Evolutionary conservation across 1,140 invertebrate species (phyloP), one percentile per base, ranked within the genome.

Genomic region (Heterodera carotae): DNA sequence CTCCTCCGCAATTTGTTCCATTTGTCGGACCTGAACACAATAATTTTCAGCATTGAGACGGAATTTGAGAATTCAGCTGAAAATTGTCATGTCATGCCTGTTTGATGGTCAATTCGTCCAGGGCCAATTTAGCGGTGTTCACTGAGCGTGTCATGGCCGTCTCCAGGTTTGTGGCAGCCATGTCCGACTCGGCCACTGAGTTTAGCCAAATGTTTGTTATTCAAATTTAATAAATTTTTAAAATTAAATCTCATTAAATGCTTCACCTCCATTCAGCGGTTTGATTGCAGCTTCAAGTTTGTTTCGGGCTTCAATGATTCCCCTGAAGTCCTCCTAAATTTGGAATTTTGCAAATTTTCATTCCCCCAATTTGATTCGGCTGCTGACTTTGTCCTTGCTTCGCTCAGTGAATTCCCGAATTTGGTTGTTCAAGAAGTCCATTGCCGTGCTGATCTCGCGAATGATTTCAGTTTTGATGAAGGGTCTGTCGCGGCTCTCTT

Each of bases 1-100:
- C 48, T 56, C 48, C 48, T 56, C 48, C 48, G 48, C 48, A 56
- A 56, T 56, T 56, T 56, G 48, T 56, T 56, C 48, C 48, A 56
- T 56, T 56, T 56, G 48, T 22, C 18, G 12, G 48, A 56, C 48
- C 48, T 56, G 48, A n/a, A n/a, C n/a, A n/a, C n/a, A n/a, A n/a
- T n/a, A n/a, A n/a, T n/a, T n/a, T n/a, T n/a, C n/a, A n/a, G n/a
- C n/a, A n/a, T n/a, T n/a, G n/a, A n/a, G n/a, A n/a, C n/a, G n/a
- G n/a, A n/a, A n/a, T n/a, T n/a, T n/a, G n/a, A n/a, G n/a, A n/a
- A n/a, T n/a, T n/a, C n/a, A n/a, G n/a, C n/a, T n/a, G n/a, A n/a
- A n/a, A n/a, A n/a, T n/a, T n/a, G n/a, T 8, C 6, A 43, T 43
- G 39, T 12, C 39, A 43, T 43, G 39, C 48, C 48, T 56, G 48